These are phyloP conservation scores for Eulemur rufifrons DNA, from an alignment of 2,113 vertebrate genomes.

Conservation along the genomic window DNA sequence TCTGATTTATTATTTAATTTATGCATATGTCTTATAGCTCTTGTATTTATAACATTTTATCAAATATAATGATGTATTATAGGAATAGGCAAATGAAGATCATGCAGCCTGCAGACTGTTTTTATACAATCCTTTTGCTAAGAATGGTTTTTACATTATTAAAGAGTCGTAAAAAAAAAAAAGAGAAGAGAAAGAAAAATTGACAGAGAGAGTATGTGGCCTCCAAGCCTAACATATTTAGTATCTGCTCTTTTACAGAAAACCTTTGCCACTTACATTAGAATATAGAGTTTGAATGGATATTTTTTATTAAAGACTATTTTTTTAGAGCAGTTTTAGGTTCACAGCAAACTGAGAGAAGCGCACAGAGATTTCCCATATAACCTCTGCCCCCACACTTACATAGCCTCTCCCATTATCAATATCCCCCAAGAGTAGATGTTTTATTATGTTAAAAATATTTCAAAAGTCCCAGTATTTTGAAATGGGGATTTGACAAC, in stretches of 20 bases:
- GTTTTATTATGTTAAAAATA: slow-evolving; percentile 15
- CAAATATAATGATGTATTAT: neutral
- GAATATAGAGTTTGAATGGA: neutral
- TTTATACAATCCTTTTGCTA: neutral
- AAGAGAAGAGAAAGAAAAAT: neutral
- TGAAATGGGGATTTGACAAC: neutral
- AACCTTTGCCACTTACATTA: neutral
- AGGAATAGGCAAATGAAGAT: neutral
- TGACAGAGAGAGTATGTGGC: neutral
- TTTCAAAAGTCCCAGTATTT: neutral
- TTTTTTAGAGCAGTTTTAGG: neutral
- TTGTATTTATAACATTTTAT: neutral
- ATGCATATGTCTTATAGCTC: neutral
- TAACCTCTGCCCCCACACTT: neutral
- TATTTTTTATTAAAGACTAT: neutral
- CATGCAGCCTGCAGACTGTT: neutral
- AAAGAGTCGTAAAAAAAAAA: neutral
- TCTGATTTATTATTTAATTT: neutral
- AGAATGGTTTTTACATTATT: neutral
- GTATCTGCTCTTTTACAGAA: neutral
- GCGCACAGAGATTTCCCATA: neutral
- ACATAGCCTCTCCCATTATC: neutral
- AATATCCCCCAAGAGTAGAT: neutral
- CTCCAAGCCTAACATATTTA: neutral
- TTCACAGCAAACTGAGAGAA: neutral